Conservation (phyloP, 2,113 vertebrate species). For the Eretmochelys imbricata region DNA sequence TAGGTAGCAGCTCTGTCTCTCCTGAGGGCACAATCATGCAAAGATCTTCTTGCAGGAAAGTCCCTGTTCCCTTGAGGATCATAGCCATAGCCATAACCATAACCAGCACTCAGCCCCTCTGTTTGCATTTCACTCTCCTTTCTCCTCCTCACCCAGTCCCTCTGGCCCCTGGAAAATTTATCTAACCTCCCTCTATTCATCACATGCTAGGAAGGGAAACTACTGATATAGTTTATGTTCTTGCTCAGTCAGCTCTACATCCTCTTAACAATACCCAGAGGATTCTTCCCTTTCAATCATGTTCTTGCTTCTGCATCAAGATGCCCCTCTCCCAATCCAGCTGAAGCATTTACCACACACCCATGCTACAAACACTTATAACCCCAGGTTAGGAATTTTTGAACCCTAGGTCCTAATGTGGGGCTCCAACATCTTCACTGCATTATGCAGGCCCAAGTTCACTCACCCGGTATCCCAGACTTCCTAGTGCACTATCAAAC, state of each 20-base stretch:
- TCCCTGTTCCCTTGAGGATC: not conserved
- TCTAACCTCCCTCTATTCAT: not conserved
- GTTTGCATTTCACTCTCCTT: not conserved
- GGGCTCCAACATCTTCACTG: no score
- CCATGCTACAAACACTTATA: no score
- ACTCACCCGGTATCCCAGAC: no score
- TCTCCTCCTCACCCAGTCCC: not conserved
- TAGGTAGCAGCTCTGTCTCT: not conserved
- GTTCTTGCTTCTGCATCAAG: not conserved
- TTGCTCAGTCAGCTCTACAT: not conserved
- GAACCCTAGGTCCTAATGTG: no score
- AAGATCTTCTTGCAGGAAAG: not conserved
- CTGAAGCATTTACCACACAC: not conserved
- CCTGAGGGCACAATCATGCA: not conserved
- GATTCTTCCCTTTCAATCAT: not conserved
- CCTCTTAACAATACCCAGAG: not conserved
- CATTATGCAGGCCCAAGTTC: no score
- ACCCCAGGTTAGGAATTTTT: no score
- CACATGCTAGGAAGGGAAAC: not conserved
- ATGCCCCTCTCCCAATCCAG: not conserved
- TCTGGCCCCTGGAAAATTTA: not conserved
- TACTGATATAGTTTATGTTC: not conserved
- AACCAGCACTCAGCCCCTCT: not conserved
- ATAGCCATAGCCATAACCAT: no score
- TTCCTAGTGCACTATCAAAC: no score